Evolutionary conservation across 2,888 invertebrate species (phyloP).

Genomic region (Perizoma flavofasciatum): DNA sequence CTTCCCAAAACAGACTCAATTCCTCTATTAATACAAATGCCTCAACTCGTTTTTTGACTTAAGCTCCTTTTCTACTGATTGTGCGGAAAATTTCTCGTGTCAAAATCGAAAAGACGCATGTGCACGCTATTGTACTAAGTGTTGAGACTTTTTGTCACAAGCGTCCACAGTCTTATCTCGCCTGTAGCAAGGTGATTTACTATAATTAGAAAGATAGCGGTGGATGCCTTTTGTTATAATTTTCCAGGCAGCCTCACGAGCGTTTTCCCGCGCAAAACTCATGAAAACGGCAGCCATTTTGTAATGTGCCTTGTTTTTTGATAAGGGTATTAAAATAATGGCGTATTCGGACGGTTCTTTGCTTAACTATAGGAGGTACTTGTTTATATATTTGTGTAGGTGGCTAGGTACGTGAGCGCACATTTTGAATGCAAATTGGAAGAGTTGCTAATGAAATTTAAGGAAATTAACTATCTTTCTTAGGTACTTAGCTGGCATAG

Average conservation of each 20-base stretch:
- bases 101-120: constrained; percentile 65
- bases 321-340: constrained; percentile 83
- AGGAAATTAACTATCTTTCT: constrained; percentile 54
- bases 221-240: constrained; percentile 84
- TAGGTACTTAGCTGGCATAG: constrained; percentile 42
- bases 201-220: constrained; percentile 85
- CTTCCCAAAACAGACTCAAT: constrained; percentile 51
- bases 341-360: constrained; percentile 74
- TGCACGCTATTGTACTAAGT: constrained; percentile 48
- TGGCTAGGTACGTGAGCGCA: constrained; percentile 73
- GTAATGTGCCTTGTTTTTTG: constrained; percentile 84
- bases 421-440: constrained; percentile 78
- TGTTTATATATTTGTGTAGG: constrained; percentile 66
- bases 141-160: constrained; percentile 66
- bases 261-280: constrained; percentile 80
- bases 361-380: constrained; percentile 59
- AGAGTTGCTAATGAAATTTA: constrained; percentile 74
- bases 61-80: constrained; percentile 48
- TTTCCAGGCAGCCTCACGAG: constrained; percentile 80
- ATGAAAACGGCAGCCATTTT: constrained; percentile 81
- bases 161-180: constrained; percentile 76
- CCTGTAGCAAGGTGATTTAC: constrained; percentile 83
- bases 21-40: constrained; percentile 49
- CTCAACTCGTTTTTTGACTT: constrained; percentile 54
- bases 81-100: constrained; percentile 48